These are phyloP conservation scores for Platycercus adscitus DNA, from an alignment of 2,113 vertebrate genomes.

Conservation along the genomic window DNA sequence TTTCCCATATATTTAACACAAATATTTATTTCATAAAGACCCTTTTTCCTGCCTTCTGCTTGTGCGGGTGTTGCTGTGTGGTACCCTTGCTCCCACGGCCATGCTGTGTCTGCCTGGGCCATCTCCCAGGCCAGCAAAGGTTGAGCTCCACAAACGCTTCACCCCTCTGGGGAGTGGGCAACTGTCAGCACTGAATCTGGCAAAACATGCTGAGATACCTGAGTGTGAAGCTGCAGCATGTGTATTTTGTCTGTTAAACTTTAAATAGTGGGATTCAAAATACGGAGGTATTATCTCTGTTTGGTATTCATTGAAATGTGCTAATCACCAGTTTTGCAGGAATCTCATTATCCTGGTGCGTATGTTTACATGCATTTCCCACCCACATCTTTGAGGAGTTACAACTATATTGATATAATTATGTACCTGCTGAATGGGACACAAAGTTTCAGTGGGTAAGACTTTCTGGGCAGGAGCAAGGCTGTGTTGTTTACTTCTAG, in stretches of 20 bases:
- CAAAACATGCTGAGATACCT: neutral
- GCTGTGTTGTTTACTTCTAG: neutral
- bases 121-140: neutral
- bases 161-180: neutral
- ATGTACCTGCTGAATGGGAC: neutral
- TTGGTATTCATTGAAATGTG: neutral
- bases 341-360: neutral
- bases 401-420: neutral
- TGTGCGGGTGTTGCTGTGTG: neutral
- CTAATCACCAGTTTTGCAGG: neutral
- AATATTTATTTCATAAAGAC: neutral
- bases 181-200: neutral
- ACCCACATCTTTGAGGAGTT: neutral
- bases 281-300: neutral
- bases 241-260: neutral
- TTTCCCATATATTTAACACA: neutral
- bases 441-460: neutral
- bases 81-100: neutral
- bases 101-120: neutral
- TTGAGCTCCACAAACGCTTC: neutral
- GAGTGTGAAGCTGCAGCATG: neutral
- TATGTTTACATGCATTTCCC: neutral
- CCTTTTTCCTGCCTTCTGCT: neutral
- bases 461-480: neutral
- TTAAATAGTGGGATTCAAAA: neutral